A percentile compares a stretch with the other conserved stretches of the same genome.
These are phyloP conservation scores for Plebejus anna DNA, from an alignment of 2,888 invertebrate species.

Conservation along the genomic window DNA sequence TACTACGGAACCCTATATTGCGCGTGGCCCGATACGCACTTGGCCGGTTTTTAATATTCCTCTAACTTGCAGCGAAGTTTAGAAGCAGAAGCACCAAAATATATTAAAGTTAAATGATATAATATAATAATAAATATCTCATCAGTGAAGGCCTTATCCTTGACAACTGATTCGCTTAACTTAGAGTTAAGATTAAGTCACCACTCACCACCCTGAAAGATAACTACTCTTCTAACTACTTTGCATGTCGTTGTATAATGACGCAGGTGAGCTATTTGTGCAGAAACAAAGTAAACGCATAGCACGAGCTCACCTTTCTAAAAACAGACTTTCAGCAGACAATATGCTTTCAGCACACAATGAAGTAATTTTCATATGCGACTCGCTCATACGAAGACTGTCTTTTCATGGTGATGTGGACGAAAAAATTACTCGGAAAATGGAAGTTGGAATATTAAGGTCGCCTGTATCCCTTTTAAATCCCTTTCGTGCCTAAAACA, in stretches of 20 bases:
- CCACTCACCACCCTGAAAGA: no score
- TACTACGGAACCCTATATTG: no score
- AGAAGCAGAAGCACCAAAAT: background rate
- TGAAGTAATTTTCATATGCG: constrained; percentile 29
- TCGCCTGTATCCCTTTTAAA: background rate
- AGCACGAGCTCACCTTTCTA: constrained; percentile 10
- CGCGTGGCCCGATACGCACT: no score
- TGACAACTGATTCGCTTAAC: no score
- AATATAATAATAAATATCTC: no score
- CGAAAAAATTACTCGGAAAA: constrained; percentile 13
- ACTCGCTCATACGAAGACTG: constrained; percentile 21
- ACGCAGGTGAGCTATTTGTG: background rate
- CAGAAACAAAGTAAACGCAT: background rate
- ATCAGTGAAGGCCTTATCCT: no score
- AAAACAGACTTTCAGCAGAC: constrained; percentile 14
- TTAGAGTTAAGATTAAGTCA: no score
- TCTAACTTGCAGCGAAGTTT: background rate
- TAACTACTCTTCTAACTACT: background rate
- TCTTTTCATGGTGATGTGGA: constrained; percentile 18
- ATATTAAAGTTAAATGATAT: no score
- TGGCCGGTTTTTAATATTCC: background rate
- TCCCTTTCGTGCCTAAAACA: background rate
- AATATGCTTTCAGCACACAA: constrained; percentile 21
- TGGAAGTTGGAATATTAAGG: constrained; percentile 9
- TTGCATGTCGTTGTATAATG: background rate